Base-by-base conservation (phyloP, 2,888 invertebrate species). In the Drosophila nigricruria region DNA sequence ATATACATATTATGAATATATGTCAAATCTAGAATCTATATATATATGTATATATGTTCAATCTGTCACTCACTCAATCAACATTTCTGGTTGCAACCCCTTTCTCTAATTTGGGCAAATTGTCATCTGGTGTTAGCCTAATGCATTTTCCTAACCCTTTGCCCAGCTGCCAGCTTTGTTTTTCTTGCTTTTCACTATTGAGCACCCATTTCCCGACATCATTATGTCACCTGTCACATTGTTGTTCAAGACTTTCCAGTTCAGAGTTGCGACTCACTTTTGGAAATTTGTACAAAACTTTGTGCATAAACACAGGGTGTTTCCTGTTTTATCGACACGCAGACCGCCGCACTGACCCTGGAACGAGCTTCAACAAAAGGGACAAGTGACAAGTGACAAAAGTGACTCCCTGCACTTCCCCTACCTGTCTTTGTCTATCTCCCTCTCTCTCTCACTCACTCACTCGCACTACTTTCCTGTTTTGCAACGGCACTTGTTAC, bases 401-500 rank as follows among this genome's bases (percentile, higher is more conserved):
- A 73, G 53, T 49, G 74, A 49, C 62, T 49, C 47, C 30, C 20
- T 53, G 40, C 27, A 58, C 65, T 71, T 49, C 38, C n/a, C 12
- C 47, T 27, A 36, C 32, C 25, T 32, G 25, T 9, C 18, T 23
- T 8, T 18, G 9, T 18, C 40, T 34, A 23, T 30, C 36, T 20
- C 30, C 32, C 20, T 36, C 30, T 30, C 30, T 43, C 23, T 43
- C 52, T 9, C 12, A 1, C 56, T 38, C 43, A 9, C 40, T 25
- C 20, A 34, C 34, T 34, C 59, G 40, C 30, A 34, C 49, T 18
- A 4, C 57, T 64, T 68, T 58, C 45, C 67, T 60, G 60, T 61
- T 58, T 47, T 18, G 34, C 57, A 71, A 80, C 67, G 64, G 70
- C 88, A 89, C 81, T 85, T 87, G 84, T 84, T 84, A 84, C 84